phyloP scores from a whole-genome alignment of 2,797 vertebrate species.

The Strix occidentalis region DNA sequence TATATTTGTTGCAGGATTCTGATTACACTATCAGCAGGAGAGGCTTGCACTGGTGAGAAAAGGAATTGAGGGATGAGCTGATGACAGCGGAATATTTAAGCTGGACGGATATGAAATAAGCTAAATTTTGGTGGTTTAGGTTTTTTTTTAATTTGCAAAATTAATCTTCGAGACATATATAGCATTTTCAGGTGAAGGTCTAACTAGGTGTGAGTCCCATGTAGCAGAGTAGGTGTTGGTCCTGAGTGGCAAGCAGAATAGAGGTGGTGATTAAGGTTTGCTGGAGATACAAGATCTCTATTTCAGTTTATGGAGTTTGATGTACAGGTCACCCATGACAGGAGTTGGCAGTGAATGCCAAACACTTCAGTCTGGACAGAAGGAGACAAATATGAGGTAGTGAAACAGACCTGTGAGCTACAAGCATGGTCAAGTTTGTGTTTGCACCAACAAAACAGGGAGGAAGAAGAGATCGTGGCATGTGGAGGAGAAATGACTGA shows the following conservation, averaged over 20 bases:
- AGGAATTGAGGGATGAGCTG: not conserved
- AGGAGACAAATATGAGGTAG: not conserved
- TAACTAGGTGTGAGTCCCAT: not conserved
- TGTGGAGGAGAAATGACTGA: not conserved
- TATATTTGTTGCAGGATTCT: not conserved
- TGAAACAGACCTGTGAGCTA: not conserved
- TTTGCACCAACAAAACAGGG: not conserved
- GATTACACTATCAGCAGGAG: not conserved
- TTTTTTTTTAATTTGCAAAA: not conserved
- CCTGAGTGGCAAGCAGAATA: not conserved
- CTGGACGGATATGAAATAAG: not conserved
- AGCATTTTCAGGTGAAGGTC: not conserved
- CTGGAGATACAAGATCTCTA: not conserved
- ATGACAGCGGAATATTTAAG: not conserved
- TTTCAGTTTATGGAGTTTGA: not conserved
- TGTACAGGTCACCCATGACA: not conserved
- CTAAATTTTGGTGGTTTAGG: not conserved
- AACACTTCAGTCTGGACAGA: not conserved
- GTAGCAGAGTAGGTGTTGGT: not conserved
- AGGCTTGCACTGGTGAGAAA: not conserved
- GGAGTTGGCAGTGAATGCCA: not conserved
- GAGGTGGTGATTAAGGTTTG: not conserved
- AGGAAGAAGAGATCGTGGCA: not conserved
- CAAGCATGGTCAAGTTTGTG: not conserved
- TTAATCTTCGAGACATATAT: not conserved